Evolutionary conservation across 2,797 vertebrate species (phyloP).

Genomic region (Tragelaphus oryx): DNA sequence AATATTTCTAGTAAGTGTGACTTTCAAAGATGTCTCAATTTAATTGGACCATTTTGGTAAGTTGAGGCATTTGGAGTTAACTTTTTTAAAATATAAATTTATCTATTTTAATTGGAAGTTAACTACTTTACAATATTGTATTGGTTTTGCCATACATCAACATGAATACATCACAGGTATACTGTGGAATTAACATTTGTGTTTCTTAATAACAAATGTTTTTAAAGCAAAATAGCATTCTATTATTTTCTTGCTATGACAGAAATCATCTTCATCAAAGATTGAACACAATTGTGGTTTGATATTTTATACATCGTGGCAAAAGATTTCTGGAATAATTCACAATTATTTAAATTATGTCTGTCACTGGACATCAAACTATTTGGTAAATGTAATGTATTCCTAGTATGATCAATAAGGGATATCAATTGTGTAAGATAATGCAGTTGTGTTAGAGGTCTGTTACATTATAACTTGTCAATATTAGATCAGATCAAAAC

Average conservation of each 20-base stretch:
- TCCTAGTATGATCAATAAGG: background rate
- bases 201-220: slow-evolving; percentile 4
- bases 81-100: background rate
- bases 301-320: background rate
- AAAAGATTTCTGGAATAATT: background rate
- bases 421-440: slow-evolving; percentile 22
- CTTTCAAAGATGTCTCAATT: background rate
- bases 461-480: background rate
- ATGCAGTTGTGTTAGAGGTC: background rate
- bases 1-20: background rate
- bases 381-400: background rate
- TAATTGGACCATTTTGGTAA: background rate
- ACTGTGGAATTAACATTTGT: background rate
- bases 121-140: no score
- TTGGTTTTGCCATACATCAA: no score
- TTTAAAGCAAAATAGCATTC: background rate
- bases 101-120: no score
- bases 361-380: background rate
- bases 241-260: background rate
- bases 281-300: background rate
- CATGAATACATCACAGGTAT: no score
- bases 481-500: background rate
- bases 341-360: slow-evolving; percentile 10
- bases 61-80: background rate
- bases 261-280: background rate